Evolutionary conservation across 2,113 vertebrate genomes (phyloP).

Genomic region (Tyto alba): DNA sequence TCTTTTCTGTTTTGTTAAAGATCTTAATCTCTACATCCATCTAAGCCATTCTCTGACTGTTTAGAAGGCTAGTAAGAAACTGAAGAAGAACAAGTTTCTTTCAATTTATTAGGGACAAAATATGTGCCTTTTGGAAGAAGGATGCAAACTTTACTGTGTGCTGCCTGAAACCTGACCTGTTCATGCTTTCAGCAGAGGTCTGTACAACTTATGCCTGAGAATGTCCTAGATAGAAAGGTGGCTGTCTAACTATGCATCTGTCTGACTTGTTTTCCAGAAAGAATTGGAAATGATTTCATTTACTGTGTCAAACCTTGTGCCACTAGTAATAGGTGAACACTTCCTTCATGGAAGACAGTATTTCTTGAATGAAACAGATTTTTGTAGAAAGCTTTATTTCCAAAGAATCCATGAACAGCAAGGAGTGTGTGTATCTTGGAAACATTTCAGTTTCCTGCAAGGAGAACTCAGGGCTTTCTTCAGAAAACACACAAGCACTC

Average conservation of each 20-base stretch:
- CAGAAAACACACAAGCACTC: not conserved
- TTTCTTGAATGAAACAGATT: not conserved
- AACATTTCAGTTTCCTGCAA: not conserved
- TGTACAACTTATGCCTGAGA: not conserved
- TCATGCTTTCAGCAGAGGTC: not conserved
- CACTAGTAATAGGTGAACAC: not conserved
- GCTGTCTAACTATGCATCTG: fast-evolving
- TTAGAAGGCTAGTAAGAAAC: not conserved
- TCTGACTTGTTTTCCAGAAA: not conserved
- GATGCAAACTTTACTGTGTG: not conserved
- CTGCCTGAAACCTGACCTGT: not conserved
- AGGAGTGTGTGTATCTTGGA: not conserved
- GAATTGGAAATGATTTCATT: not conserved
- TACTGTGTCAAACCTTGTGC: not conserved
- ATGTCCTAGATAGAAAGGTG: not conserved
- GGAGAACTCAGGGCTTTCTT: not conserved
- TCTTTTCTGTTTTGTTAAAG: not conserved
- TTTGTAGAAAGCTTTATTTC: not conserved
- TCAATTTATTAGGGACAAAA: not conserved
- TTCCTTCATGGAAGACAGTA: not conserved
- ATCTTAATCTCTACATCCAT: not conserved
- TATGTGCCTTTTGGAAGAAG: not conserved
- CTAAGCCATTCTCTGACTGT: not conserved
- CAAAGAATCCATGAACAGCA: not conserved
- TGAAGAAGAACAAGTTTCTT: not conserved